Evolutionary conservation across 1,140 invertebrate species (phyloP).

Genomic region (Oncopeltus fasciatus): DNA sequence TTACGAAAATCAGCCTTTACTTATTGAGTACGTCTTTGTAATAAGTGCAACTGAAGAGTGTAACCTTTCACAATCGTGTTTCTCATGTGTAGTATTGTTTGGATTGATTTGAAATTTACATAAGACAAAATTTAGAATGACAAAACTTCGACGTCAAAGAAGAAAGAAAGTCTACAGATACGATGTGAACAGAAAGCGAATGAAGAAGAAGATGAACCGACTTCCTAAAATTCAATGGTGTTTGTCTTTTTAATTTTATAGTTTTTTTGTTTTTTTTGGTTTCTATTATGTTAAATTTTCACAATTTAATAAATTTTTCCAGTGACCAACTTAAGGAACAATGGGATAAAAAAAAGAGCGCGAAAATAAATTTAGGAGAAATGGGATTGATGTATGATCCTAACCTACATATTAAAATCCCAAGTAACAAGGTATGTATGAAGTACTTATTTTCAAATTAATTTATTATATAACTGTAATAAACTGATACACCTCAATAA

Average conservation of each 20-base stretch:
- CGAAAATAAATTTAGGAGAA: conserved; percentile 50
- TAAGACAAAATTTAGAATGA: no score
- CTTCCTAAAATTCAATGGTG: conserved; percentile 51
- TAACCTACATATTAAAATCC: conserved; percentile 48
- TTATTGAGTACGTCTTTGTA: no score
- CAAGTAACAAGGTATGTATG: conserved; percentile 35
- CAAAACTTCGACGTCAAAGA: conserved; percentile 32
- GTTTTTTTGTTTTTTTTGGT: background rate
- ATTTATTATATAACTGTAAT: no score
- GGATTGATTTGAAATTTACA: no score
- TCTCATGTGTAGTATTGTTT: no score
- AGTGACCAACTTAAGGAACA: conserved; percentile 58
- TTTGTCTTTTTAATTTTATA: conserved; percentile 13
- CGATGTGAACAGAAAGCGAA: conserved; percentile 52
- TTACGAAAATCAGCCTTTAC: no score
- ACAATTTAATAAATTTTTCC: conserved; percentile 28
- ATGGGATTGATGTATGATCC: conserved; percentile 73
- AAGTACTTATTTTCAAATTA: no score
- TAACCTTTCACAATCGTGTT: no score
- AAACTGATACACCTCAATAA: no score
- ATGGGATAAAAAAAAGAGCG: conserved; percentile 55
- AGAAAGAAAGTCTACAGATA: conserved; percentile 47
- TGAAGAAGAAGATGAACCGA: conserved; percentile 44
- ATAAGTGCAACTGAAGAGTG: no score
- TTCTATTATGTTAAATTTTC: background rate